Evolutionary conservation across 2,888 invertebrate genomes (phyloP), one percentile per base, ranked within the genome.

Genomic region (Apoda limacodes): DNA sequence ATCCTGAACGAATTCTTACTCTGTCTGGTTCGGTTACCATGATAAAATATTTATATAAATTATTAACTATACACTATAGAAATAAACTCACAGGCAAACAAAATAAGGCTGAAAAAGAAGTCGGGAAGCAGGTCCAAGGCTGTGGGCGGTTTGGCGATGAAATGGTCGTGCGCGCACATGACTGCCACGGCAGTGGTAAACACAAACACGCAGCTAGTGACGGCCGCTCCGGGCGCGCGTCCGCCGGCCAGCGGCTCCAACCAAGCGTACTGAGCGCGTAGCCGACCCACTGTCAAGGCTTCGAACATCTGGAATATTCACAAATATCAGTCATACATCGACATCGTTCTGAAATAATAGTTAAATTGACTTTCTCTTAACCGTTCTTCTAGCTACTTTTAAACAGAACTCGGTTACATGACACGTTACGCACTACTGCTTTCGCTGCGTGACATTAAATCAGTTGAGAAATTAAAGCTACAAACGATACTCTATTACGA

Each of bases 161-260:
- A 81, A 46, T 88, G 82, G 40, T 85, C 82, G 42, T 88, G 83
- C 23, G 86, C 83, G 49, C 88, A 91, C 11, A 93, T 80, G 3
- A 87, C 85, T n/a, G 85, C 85, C 36, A 90, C 83, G 5, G 87
- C 83, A 1, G 81, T 68, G 1, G 86, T 87, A 55, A 88, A 91
- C 9, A 88, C 66, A 40, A 90, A 83, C 1, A 92, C 89, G n/a
- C 88, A 84, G 13, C 82, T 81, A 0, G 88, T 85, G 0, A 92
- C 91, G 0, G 88, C 89, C 5, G 84, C 82, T 0, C 93, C 93
- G 0, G 93, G 90, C 17, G 88, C 87, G 38, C 88, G 86, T n/a
- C 86, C 84, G 0, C 90, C 89, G 2, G 90, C 76, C 5, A 89
- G 52, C 0, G 90, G 87, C 36, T 88, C 88, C 34, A 95, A 54